These are phyloP conservation scores for Platycheirus albimanus DNA, from an alignment of 2,888 invertebrate genomes.

Conservation along the genomic window DNA sequence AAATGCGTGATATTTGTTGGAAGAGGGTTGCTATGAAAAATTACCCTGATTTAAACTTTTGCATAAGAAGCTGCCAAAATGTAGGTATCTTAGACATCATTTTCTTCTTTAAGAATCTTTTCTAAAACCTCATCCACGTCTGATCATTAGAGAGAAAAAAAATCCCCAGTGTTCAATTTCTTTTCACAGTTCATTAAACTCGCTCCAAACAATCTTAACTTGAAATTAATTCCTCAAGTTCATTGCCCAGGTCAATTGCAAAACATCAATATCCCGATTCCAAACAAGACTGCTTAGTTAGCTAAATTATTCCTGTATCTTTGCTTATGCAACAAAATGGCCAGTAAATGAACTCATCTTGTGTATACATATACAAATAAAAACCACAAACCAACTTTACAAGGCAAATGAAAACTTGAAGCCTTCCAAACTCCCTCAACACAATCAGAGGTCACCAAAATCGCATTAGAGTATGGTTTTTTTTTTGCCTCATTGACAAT, in stretches of 20 bases:
- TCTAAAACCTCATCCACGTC: too few relatives aligned
- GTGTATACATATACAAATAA: too few relatives aligned
- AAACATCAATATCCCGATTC: constrained; percentile 13
- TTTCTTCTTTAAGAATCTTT: too few relatives aligned
- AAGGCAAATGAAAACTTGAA: not conserved
- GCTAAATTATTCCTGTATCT: not conserved
- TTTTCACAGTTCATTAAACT: constrained; percentile 8
- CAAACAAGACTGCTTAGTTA: not conserved
- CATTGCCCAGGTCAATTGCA: constrained; percentile 27
- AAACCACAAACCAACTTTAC: not conserved
- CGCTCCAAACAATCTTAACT: not conserved
- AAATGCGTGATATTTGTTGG: too few relatives aligned
- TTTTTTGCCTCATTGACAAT: constrained; percentile 56
- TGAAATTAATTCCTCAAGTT: constrained; percentile 5
- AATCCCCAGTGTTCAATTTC: not conserved
- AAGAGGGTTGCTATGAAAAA: too few relatives aligned
- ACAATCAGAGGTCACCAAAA: constrained; percentile 56
- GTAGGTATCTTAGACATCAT: too few relatives aligned
- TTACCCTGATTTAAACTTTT: too few relatives aligned
- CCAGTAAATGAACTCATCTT: constrained; percentile 14
- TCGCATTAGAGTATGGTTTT: constrained; percentile 24
- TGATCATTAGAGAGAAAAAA: too few relatives aligned
- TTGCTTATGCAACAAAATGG: constrained; percentile 3
- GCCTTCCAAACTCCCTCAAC: constrained; percentile 47
- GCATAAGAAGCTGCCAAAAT: too few relatives aligned